Evolutionary conservation across 2,888 invertebrate species (phyloP).

Genomic region (Spodoptera littoralis): DNA sequence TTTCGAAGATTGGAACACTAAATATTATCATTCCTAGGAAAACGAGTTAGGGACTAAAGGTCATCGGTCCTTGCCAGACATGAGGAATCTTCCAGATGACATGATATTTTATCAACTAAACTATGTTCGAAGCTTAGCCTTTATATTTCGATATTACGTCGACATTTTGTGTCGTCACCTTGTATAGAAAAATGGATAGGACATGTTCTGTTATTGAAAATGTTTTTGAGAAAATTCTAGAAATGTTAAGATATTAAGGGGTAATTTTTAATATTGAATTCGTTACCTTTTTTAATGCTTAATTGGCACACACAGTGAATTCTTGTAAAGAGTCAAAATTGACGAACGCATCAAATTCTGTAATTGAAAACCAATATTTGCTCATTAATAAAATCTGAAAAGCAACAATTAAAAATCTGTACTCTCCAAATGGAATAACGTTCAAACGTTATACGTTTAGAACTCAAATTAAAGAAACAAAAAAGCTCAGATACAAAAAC

Average conservation of each 20-base stretch:
- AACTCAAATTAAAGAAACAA: too few species aligned
- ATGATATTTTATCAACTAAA: conserved; percentile 56
- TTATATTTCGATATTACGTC: conserved; percentile 26
- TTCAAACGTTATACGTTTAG: too few species aligned
- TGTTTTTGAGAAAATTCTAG: background rate
- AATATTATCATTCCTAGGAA: conserved; percentile 59
- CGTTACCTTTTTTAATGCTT: too few species aligned
- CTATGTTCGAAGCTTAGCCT: conserved; percentile 27
- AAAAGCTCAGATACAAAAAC: background rate
- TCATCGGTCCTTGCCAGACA: conserved; percentile 46
- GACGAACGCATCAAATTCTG: too few species aligned
- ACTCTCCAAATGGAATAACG: too few species aligned
- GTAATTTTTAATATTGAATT: too few species aligned
- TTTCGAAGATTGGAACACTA: conserved; percentile 58
- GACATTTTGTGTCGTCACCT: conserved; percentile 21
- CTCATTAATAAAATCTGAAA: too few species aligned
- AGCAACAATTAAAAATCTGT: too few species aligned
- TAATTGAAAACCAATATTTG: too few species aligned
- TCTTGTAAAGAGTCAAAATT: too few species aligned
- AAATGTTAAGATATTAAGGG: too few species aligned
- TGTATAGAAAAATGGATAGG: conserved; percentile 10
- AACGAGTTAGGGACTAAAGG: conserved; percentile 53
- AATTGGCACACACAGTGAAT: too few species aligned
- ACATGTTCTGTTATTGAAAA: conserved; percentile 8
- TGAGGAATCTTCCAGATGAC: conserved; percentile 55